These are phyloP conservation scores for Pocota personata DNA, from an alignment of 2,888 invertebrate genomes.

Conservation along the genomic window DNA sequence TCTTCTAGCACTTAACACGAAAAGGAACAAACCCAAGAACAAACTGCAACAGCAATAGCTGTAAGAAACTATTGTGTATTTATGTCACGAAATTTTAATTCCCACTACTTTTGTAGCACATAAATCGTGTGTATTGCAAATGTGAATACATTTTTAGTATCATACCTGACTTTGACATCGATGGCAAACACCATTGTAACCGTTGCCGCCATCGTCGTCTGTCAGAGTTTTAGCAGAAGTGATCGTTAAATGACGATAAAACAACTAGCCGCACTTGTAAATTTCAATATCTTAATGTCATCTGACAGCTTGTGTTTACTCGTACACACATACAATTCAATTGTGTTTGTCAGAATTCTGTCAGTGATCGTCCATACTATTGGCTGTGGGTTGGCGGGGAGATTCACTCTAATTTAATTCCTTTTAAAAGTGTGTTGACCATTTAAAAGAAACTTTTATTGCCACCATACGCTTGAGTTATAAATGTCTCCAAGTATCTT, in stretches of 20 bases:
- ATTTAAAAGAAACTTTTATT: constrained; percentile 23
- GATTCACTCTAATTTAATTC: constrained; percentile 1
- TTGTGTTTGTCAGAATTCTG: not conserved
- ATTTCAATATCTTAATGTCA: constrained; percentile 68
- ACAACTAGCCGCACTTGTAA: constrained; percentile 62
- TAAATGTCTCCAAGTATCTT: constrained; percentile 14
- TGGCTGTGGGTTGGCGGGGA: not conserved
- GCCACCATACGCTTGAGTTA: constrained; percentile 28
- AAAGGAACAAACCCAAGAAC: constrained; percentile 42
- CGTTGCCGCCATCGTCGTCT: constrained; percentile 37
- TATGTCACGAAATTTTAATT: constrained; percentile 73
- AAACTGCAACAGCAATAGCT: not conserved
- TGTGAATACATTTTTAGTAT: constrained; percentile 34
- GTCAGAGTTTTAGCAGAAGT: constrained; percentile 47
- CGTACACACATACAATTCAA: constrained; percentile 27
- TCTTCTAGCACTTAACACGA: constrained; percentile 61
- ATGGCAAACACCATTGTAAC: constrained; percentile 20
- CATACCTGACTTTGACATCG: constrained; percentile 60
- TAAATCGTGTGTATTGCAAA: constrained; percentile 70
- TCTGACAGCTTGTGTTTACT: constrained; percentile 65
- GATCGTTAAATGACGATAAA: constrained; percentile 67
- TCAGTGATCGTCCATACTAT: not conserved
- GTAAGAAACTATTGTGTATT: constrained; percentile 59
- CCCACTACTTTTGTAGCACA: constrained; percentile 68
- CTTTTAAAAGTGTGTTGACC: constrained; percentile 30